phyloP scores from a whole-genome alignment of 2,888 invertebrate species.

The Gymnosoma rotundatum region DNA sequence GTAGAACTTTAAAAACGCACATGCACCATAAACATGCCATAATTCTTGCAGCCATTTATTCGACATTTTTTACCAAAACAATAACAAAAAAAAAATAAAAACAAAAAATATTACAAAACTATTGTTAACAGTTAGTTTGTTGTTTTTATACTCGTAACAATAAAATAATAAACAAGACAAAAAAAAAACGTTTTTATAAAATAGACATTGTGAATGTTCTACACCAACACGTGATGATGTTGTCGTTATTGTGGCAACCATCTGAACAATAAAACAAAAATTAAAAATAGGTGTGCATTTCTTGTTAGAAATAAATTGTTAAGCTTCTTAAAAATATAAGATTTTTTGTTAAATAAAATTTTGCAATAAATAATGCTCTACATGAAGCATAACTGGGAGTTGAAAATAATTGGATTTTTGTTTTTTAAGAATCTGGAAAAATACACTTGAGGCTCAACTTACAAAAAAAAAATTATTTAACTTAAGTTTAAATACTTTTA shows the following conservation, averaged over 20 bases:
- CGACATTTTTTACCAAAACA: conserved; percentile 13
- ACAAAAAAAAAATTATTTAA: too few relatives aligned
- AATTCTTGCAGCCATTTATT: conserved; percentile 50
- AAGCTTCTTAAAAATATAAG: conserved; percentile 14
- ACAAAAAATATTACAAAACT: conserved; percentile 17
- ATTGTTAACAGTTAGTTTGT: conserved; percentile 60
- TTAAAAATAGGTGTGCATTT: conserved; percentile 51
- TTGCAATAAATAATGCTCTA: conserved; percentile 16
- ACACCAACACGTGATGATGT: conserved; percentile 70
- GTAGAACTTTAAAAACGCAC: conserved; percentile 43
- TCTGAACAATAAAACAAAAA: conserved; percentile 53
- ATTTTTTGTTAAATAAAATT: neutral
- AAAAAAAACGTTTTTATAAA: conserved; percentile 15
- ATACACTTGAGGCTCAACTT: too few relatives aligned
- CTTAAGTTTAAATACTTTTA: too few relatives aligned
- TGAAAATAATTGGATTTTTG: neutral
- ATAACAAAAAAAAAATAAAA: too few relatives aligned
- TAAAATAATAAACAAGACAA: conserved; percentile 51
- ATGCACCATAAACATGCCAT: conserved; percentile 63
- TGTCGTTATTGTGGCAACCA: conserved; percentile 57
- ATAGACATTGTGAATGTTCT: conserved; percentile 62
- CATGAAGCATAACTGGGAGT: neutral
- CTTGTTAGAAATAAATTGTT: conserved; percentile 25
- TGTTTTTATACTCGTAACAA: conserved; percentile 51
- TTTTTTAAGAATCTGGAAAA: too few relatives aligned